Base-by-base conservation (phyloP, 2,888 invertebrate genomes). In the Nymphalis c-album region DNA sequence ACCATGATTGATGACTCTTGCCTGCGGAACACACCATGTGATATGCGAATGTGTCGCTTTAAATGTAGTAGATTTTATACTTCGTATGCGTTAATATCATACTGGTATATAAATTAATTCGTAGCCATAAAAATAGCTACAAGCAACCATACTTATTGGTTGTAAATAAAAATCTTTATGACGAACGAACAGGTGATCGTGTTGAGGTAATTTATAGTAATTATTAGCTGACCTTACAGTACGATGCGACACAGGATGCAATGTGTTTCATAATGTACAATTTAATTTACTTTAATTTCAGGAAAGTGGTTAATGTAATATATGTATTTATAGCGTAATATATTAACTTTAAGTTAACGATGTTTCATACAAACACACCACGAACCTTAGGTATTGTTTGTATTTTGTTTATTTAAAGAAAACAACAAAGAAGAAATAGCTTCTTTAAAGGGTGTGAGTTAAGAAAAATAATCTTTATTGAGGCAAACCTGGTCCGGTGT, bases 1-100 rank as follows among this genome's bases (percentile, higher is more conserved):
- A 64, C 69, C 77, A 79, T 91, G 91, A 91, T 91, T 90, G 90
- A 91, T 91, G 87, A 83, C 82, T 80, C 74, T 73, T 69, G 76
- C 76, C 73, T 40, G 40, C 60, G 63, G 71, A 65, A 68, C 72
- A 26, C 47, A 61, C 70, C 70, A 62, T 57, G 20, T 53, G 51
- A 61, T 67, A 64, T 67, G 69, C 67, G 68, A 68, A 70, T 67
- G 70, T 66, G 53, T 64, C 59, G 31, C 67, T 67, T 71, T 67
- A 53, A 60, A 59, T 60, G 60, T 40, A 63, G 50, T 22, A 20
- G 53, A 47, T 63, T 60, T 61, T 60, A 50, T 61, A 69, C 67
- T 67, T 65, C 46, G 64, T 60, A 47, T 46, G 17, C 48, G 51
- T 63, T 47, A 48, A 47, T 61, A 60, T 60, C 20, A 7, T 31